Conservation (phyloP, 2,888 invertebrate genomes). For the Lagria hirta region DNA sequence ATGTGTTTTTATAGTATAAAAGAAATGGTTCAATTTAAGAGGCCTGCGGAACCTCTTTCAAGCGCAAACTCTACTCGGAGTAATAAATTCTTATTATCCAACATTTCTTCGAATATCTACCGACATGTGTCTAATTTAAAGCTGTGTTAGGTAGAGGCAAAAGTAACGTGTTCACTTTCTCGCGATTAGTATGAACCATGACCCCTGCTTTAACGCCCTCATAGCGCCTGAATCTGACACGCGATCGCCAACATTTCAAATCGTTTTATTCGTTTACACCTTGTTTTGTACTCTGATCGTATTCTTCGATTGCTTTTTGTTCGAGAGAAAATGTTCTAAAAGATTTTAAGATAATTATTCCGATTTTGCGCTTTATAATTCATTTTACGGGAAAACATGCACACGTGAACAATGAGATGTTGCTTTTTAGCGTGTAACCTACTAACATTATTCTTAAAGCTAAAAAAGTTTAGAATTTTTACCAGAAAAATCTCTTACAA, state of each 20-base stretch:
- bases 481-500: background rate
- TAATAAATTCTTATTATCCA: slow-evolving; percentile 27
- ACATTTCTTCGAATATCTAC: slow-evolving; percentile 25
- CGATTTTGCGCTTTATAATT: slow-evolving; percentile 8
- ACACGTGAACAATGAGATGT: too few species aligned
- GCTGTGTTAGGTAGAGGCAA: slow-evolving; percentile 42
- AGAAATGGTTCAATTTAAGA: background rate
- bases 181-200: slow-evolving; percentile 50
- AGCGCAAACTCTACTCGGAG: slow-evolving; percentile 13
- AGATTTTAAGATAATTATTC: slow-evolving; percentile 16
- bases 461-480: background rate
- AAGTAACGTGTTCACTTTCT: slow-evolving; percentile 46
- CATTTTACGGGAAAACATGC: too few species aligned
- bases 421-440: background rate
- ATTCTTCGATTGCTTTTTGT: slow-evolving; percentile 34
- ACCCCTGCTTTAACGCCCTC: slow-evolving; percentile 48
- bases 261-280: slow-evolving; percentile 38
- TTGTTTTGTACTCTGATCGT: slow-evolving; percentile 37
- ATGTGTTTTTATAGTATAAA: too few species aligned
- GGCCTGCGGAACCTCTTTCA: slow-evolving; percentile 3
- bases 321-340: slow-evolving; percentile 34
- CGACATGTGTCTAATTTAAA: slow-evolving; percentile 31
- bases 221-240: slow-evolving; percentile 43
- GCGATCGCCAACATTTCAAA: slow-evolving; percentile 34
- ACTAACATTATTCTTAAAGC: too few species aligned